Evolutionary conservation across 2,797 vertebrate genomes (phyloP), one percentile per base, ranked within the genome.

Genomic region (Telmatherina bonti): DNA sequence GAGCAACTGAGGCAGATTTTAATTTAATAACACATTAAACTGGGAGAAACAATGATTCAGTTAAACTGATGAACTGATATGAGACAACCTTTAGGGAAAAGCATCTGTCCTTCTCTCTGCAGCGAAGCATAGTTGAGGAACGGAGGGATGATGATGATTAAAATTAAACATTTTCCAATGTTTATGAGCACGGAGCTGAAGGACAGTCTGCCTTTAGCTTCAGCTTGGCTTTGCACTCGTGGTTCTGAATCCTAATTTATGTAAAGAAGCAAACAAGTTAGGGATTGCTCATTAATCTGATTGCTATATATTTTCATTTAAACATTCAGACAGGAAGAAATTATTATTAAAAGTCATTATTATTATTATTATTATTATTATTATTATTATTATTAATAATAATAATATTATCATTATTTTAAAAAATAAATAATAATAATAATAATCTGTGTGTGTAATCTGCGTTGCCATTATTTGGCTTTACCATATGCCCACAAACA

Each of bases 81-180:
- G 33, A 64, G 9, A 38, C 22, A 56, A 95, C 95, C 94, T 94
- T 91, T 86, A 1, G 94, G 94, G 59, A 91, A 18, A 27, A 95
- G 91, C 80, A 93, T 79, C 76, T 92, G 89, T 80, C 89, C 93
- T 79, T 96, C 95, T 88, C 93, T 91, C 79, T 96, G 95, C 62
- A 96, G 91, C 0, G 95, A 94, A 12, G 95, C 94, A n/a, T 95
- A 95, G 91, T 95, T 96, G 59, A 96, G 91, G 67, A 96, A 95
- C 0, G 95, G 94, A 69, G 95, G 95, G 62, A 95, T 80, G 76
- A 95, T 52, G 82, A 95, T 53, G 33, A 95, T 75, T 26, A 95
- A 76, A 29, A 96, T 85, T 3, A 95, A 79, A 89, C 90, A 91
- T 67, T 95, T 95, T 24, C 89, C 92, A 41, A 90, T 53, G 66